Conservation (phyloP, 2,888 invertebrate genomes). For the Megalurothrips usitatus region DNA sequence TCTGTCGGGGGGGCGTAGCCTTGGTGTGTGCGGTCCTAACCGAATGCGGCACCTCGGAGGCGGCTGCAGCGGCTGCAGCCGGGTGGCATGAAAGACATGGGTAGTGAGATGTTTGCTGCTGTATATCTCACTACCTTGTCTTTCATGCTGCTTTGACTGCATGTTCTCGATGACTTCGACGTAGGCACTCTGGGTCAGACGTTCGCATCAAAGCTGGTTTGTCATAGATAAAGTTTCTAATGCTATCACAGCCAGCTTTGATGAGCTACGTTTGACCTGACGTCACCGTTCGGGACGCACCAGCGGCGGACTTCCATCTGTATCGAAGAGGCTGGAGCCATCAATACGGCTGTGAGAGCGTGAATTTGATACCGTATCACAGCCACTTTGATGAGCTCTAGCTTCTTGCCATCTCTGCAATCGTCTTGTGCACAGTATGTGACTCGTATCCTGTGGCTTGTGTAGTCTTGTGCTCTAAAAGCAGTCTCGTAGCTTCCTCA, state of each 20-base stretch:
- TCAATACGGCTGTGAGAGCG: slow-evolving; percentile 85
- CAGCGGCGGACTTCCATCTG: neutral
- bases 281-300: neutral
- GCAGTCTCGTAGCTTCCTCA: slow-evolving; percentile 15
- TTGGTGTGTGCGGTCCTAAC: neutral
- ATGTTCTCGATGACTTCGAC: slow-evolving; percentile 30
- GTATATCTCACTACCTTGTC: slow-evolving; percentile 96
- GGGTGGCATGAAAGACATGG: slow-evolving; percentile 90
- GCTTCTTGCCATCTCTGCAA: slow-evolving; percentile 43
- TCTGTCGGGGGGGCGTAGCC: neutral
- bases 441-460: slow-evolving; percentile 8
- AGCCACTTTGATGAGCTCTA: slow-evolving; percentile 96
- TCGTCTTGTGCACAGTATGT: slow-evolving; percentile 32
- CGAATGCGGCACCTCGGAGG: slow-evolving; percentile 30
- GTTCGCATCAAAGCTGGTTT: slow-evolving; percentile 75
- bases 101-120: slow-evolving; percentile 87
- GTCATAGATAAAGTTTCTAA: slow-evolving; percentile 63
- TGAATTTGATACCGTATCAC: slow-evolving; percentile 73
- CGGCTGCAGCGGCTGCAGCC: slow-evolving; percentile 36
- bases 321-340: slow-evolving; percentile 48
- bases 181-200: slow-evolving; percentile 40
- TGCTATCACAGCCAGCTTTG: slow-evolving; percentile 94
- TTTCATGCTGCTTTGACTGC: slow-evolving; percentile 68
- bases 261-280: slow-evolving; percentile 60
- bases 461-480: slow-evolving; percentile 13